Percentiles rank a stretch among this genome's conserved stretches.
phyloP scores from a whole-genome alignment of 2,797 vertebrate species.

The Chelonia mydas region DNA sequence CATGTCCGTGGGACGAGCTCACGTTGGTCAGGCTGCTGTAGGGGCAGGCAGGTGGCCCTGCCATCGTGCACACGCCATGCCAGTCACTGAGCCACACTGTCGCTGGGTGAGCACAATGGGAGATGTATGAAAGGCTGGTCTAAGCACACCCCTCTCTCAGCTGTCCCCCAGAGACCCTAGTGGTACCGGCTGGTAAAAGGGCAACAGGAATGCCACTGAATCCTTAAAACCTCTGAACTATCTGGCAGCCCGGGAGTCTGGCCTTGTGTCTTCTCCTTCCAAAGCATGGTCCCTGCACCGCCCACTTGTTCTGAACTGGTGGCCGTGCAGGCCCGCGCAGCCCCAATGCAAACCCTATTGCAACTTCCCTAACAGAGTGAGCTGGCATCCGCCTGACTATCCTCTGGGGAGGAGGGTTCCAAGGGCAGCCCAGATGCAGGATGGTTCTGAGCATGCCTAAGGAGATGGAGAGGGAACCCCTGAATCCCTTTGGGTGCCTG shows the following conservation, averaged over 20 bases:
- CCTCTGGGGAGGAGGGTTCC: not conserved
- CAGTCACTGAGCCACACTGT: not conserved
- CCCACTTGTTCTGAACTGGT: constrained; percentile 15
- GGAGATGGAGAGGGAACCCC: not conserved
- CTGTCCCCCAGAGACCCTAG: not conserved
- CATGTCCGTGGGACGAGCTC: accelerated
- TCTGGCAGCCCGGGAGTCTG: constrained; percentile 8
- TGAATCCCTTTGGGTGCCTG: not conserved
- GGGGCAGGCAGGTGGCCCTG: not conserved
- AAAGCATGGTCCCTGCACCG: not conserved
- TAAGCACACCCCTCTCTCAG: not conserved
- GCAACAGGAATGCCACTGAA: not conserved
- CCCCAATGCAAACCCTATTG: constrained; percentile 71
- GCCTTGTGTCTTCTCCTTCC: constrained; percentile 44
- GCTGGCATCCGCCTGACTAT: constrained; percentile 42
- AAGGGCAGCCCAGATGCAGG: not conserved
- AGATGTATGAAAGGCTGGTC: not conserved
- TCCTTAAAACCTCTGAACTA: not conserved
- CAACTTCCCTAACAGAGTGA: constrained; percentile 49
- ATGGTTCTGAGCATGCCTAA: not conserved
- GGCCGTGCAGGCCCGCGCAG: constrained; percentile 54
- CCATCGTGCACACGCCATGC: accelerated
- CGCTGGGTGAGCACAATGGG: not conserved
- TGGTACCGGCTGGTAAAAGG: not conserved
- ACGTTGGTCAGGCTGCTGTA: not conserved